Evolutionary conservation across 2,888 invertebrate species (phyloP).

Genomic region (Parnassius orleans): DNA sequence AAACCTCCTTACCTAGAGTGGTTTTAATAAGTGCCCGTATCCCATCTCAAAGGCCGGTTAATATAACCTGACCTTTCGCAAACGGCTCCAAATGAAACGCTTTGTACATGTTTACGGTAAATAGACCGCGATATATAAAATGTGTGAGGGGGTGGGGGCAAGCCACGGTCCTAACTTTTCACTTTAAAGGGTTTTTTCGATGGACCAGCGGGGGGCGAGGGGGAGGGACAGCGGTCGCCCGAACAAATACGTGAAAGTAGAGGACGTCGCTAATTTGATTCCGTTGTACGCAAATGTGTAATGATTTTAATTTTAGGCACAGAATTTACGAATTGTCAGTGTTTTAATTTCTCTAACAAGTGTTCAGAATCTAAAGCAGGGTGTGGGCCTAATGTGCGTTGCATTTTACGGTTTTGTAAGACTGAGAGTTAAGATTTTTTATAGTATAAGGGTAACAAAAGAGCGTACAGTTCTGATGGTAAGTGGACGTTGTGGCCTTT

Average conservation of each 20-base stretch:
- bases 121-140: constrained; percentile 23
- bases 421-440: no score
- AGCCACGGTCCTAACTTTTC: constrained; percentile 54
- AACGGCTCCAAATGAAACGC: constrained; percentile 10
- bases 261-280: constrained; percentile 47
- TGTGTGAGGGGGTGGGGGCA: constrained; percentile 32
- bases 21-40: not conserved
- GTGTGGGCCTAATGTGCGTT: no score
- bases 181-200: constrained; percentile 66
- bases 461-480: no score
- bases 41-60: constrained; percentile 10
- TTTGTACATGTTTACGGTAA: constrained; percentile 26
- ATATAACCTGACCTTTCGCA: constrained; percentile 23
- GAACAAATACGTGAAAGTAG: constrained; percentile 46
- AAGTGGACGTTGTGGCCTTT: no score
- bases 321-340: constrained; percentile 26
- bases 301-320: constrained; percentile 27
- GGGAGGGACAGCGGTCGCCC: constrained; percentile 40
- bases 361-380: no score
- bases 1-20: not conserved
- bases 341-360: not conserved
- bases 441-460: no score
- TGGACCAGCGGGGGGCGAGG: constrained; percentile 35
- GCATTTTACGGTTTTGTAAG: no score
- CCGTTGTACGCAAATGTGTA: constrained; percentile 35